These are phyloP conservation scores for Cheilosia soror DNA, from an alignment of 2,888 invertebrate genomes.

Conservation along the genomic window DNA sequence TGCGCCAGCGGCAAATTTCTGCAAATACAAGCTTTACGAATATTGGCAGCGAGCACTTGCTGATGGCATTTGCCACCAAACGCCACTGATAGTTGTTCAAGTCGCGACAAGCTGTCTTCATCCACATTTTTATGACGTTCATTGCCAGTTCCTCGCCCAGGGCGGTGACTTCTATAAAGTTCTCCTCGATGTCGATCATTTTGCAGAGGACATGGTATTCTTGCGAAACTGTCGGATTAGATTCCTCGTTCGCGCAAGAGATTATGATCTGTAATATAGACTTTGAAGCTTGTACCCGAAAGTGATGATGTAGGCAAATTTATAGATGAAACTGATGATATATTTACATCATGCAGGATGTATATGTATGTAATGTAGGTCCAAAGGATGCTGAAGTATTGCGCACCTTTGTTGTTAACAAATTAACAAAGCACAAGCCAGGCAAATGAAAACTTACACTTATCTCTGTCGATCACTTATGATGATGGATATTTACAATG, in stretches of 20 bases:
- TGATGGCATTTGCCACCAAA: constrained; percentile 95
- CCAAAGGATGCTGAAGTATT: constrained; percentile 38
- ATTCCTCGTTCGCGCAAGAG: constrained; percentile 94
- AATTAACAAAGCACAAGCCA: constrained; percentile 66
- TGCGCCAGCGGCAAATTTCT: constrained; percentile 98
- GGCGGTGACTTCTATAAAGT: constrained; percentile 94
- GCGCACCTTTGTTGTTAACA: constrained; percentile 11
- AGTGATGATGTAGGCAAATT: too few species aligned
- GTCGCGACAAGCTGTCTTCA: constrained; percentile 94
- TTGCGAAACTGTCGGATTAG: constrained; percentile 93
- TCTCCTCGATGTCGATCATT: constrained; percentile 95
- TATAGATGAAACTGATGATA: constrained; percentile 21
- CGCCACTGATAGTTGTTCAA: constrained; percentile 97
- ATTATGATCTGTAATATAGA: constrained; percentile 89
- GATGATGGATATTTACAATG: constrained; percentile 54
- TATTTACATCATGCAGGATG: constrained; percentile 44
- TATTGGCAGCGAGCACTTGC: constrained; percentile 96
- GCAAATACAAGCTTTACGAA: constrained; percentile 99
- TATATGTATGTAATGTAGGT: constrained; percentile 21
- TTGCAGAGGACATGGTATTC: constrained; percentile 93
- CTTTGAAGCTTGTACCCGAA: constrained; percentile 20
- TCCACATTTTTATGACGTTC: constrained; percentile 96
- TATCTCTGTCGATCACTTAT: constrained; percentile 21
- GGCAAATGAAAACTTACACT: constrained; percentile 68
- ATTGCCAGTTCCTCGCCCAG: constrained; percentile 97